A percentile compares a stretch with the other conserved stretches of the same genome.
These are phyloP conservation scores for Drosophila equinoxialis DNA, from an alignment of 1,140 invertebrate genomes.

Conservation along the genomic window DNA sequence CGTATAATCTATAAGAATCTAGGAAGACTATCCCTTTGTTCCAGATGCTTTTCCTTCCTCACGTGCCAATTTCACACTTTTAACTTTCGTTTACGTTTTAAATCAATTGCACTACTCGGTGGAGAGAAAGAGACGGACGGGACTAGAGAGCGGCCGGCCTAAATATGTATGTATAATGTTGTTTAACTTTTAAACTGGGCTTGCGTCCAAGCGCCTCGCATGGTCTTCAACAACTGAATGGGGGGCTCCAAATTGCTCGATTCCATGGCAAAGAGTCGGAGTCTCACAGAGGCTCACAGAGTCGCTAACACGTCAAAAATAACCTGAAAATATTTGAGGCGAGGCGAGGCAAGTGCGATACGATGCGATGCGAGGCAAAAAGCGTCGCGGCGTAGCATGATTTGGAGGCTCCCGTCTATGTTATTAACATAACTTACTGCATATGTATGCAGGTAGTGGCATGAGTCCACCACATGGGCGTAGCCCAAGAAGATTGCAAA, in stretches of 20 bases:
- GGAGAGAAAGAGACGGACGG: too few relatives aligned
- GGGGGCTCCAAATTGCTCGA: conserved; percentile 30
- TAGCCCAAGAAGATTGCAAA: background rate
- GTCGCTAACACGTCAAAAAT: conserved; percentile 72
- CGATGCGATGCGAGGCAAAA: background rate
- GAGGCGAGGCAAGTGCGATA: background rate
- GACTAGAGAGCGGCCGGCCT: conserved; percentile 19
- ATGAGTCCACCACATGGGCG: background rate
- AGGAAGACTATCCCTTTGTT: background rate
- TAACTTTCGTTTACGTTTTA: conserved; percentile 22
- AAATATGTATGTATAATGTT: background rate
- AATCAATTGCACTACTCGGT: conserved; percentile 21
- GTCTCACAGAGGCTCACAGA: conserved; percentile 26
- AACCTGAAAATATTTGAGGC: conserved; percentile 46
- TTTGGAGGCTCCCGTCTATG: conserved; percentile 21
- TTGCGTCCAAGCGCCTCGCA: conserved; percentile 68
- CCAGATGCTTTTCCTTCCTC: conserved; percentile 35
- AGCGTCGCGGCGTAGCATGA: conserved; percentile 1
- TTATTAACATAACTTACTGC: conserved; percentile 56
- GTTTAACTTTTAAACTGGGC: conserved; percentile 23
- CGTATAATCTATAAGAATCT: background rate
- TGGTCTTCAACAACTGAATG: conserved; percentile 69
- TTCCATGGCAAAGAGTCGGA: conserved; percentile 37
- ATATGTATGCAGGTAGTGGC: conserved; percentile 45
- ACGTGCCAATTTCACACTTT: conserved; percentile 52